Evolutionary conservation across 2,888 invertebrate species (phyloP), one percentile per base, ranked within the genome.

Genomic region (Pasiphila rectangulata): DNA sequence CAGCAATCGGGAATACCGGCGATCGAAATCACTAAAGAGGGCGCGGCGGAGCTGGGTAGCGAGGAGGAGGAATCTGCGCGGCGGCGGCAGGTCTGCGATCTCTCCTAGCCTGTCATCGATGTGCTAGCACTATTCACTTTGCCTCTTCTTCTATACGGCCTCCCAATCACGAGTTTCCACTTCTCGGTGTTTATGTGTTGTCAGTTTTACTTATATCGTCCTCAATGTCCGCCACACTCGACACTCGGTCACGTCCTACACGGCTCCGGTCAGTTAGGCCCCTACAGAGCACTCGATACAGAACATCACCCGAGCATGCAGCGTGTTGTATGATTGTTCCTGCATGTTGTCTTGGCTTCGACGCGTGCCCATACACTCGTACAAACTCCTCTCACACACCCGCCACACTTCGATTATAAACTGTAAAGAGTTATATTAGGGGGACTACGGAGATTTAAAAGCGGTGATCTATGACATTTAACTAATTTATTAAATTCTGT

Each of bases 1-100:
- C 74, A 88, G 88, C 87, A 88, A 83, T 88, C 89, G 75, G 89
- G 90, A 81, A 89, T 90, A 83, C 90, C 90, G 72, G 89, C 90
- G 81, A 90, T 90, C 83, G 95, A 95, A 91, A 95, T 95, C 82
- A 94, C 94, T 76, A 95, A 95, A 91, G 95, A 95, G 78, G 79
- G 80, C 61, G 82, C 78, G 58, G 91, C 92, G 77, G 93, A 93
- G 80, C 91, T 93, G 87, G 91, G 92, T 83, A 93, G 92, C 77
- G 93, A 94, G 77, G 94, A 94, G 65, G 89, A 89, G 75, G 83
- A 87, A 62, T 69, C 79, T 56, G 68, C 81, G 72, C 81, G 76
- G 58, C 84, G 81, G 69, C 83, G 83, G 65, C 89, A 89, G 87
- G 89, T 88, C 87, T 87, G 89, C 79, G 86, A 76, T 82, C 80